These are phyloP conservation scores for Gisinianus flammeolus DNA, from an alignment of 2,888 invertebrate genomes.

Conservation along the genomic window DNA sequence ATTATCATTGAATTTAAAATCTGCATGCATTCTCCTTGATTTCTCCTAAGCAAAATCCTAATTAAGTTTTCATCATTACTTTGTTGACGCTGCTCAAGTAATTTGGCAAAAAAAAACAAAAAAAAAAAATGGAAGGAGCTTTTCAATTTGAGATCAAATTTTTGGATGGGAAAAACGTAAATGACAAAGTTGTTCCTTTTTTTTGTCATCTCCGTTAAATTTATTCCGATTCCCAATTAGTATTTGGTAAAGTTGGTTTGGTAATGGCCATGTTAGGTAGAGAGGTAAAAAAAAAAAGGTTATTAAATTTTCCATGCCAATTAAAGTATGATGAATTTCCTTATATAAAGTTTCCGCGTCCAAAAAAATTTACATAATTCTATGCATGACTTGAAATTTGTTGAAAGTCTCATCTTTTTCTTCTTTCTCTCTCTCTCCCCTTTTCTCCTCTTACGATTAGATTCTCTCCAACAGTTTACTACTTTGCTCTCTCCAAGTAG, in stretches of 20 bases:
- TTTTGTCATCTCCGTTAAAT: not conserved
- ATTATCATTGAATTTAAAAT: too few relatives aligned
- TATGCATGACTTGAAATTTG: constrained; percentile 10
- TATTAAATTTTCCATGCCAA: constrained; percentile 25
- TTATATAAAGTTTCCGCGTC: not conserved
- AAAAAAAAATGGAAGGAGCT: too few relatives aligned
- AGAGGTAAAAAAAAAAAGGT: not conserved
- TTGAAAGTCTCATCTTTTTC: not conserved
- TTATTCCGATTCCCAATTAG: not conserved
- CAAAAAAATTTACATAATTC: constrained; percentile 13
- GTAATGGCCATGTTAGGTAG: not conserved
- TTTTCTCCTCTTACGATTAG: not conserved
- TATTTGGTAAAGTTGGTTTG: not conserved
- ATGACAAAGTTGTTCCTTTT: not conserved
- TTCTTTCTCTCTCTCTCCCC: not conserved
- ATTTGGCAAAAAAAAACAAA: too few relatives aligned
- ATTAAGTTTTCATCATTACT: too few relatives aligned
- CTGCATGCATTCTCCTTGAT: too few relatives aligned
- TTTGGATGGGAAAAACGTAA: too few relatives aligned
- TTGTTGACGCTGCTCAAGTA: too few relatives aligned
- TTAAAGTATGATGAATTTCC: constrained; percentile 28
- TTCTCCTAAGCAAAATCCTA: too few relatives aligned
- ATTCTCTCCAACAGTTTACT: not conserved
- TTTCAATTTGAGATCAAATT: too few relatives aligned
- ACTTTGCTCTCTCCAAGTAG: not conserved